A percentile compares a stretch with the other conserved stretches of the same genome.
These are phyloP conservation scores for Pomatostomus ruficeps DNA, from an alignment of 2,113 vertebrate genomes.

Conservation along the genomic window DNA sequence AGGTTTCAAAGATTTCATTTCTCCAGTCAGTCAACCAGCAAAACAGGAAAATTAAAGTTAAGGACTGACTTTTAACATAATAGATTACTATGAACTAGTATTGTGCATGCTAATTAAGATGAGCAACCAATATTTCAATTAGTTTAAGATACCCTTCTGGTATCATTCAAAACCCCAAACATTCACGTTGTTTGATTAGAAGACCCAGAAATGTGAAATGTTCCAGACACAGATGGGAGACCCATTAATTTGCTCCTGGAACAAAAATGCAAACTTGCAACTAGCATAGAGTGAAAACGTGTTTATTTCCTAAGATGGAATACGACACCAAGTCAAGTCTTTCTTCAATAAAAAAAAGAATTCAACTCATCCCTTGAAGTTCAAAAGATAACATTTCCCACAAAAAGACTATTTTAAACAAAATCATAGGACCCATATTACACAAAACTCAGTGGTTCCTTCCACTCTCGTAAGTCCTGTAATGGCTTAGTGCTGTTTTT, in stretches of 20 bases:
- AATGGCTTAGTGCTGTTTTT: not conserved
- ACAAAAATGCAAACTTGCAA: not conserved
- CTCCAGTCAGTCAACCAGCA: not conserved
- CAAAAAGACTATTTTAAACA: not conserved
- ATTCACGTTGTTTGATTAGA: not conserved
- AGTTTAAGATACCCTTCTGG: not conserved
- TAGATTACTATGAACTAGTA: not conserved
- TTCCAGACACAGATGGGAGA: not conserved
- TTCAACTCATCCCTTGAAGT: not conserved
- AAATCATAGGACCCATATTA: not conserved
- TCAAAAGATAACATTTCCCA: not conserved
- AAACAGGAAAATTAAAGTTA: not conserved
- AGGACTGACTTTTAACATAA: not conserved
- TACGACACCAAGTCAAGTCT: not conserved
- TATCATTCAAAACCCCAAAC: not conserved
- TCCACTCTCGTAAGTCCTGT: not conserved
- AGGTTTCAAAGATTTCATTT: not conserved
- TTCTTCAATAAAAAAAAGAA: not conserved
- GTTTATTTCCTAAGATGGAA: not conserved
- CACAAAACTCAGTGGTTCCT: fast-evolving
- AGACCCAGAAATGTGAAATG: not conserved
- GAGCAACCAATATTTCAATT: not conserved
- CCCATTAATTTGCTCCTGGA: not conserved
- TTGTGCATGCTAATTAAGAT: not conserved
- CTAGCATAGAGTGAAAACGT: not conserved